Percentiles rank a stretch among this genome's conserved stretches.
Evolutionary conservation across 2,797 vertebrate species (phyloP).

Genomic region (Acipenser ruthenus): DNA sequence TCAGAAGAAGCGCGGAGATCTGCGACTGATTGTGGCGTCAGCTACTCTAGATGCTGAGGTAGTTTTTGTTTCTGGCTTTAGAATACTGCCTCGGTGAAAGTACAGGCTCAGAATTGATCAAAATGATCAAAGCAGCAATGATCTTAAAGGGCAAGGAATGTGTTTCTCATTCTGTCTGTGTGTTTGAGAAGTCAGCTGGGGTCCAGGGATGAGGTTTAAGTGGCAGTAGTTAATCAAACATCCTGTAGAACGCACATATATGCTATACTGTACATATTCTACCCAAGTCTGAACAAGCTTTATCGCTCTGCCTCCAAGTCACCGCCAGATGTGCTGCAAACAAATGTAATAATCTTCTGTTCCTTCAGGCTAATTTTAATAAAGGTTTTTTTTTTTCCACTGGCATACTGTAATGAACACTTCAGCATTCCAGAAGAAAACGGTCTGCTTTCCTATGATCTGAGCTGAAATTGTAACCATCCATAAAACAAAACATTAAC

Average conservation of each 20-base stretch:
- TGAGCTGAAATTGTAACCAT: too few species aligned
- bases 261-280: not conserved
- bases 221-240: not conserved
- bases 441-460: too few species aligned
- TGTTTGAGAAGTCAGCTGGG: too few species aligned
- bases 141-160: too few species aligned
- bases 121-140: too few species aligned
- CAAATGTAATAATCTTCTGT: not conserved
- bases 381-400: not conserved
- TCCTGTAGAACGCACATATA: too few species aligned
- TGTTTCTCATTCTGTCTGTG: too few species aligned
- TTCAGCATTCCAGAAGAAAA: too few species aligned
- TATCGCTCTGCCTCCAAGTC: not conserved
- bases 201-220: too few species aligned
- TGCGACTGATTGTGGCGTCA: conserved; percentile 88
- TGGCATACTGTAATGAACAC: too few species aligned
- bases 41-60: conserved; percentile 97
- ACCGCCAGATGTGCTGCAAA: not conserved
- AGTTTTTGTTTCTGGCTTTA: conserved; percentile 18
- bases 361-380: not conserved
- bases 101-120: not conserved
- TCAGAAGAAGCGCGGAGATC: conserved; percentile 90
- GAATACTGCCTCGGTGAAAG: not conserved
- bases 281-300: conserved; percentile 2
- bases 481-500: too few species aligned